Evolutionary conservation across 2,888 invertebrate genomes (phyloP).

Genomic region (Ethmia dodecea): DNA sequence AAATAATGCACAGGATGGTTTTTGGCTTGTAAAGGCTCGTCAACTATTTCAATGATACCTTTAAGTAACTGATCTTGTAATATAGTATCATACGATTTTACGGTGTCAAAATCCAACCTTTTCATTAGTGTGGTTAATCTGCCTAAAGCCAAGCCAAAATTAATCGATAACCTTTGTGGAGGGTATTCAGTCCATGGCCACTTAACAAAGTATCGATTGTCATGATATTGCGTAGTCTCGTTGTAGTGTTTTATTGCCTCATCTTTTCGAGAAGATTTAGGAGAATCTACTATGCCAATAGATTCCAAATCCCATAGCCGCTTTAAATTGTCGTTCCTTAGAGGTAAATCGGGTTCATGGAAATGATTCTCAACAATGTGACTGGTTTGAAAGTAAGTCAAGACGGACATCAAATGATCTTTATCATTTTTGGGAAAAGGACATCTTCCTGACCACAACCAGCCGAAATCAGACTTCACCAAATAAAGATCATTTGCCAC

Average conservation of each 20-base stretch:
- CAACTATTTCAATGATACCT: too few species aligned
- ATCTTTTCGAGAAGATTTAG: neutral
- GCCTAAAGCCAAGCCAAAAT: slow-evolving; percentile 15
- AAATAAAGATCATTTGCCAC: slow-evolving; percentile 15
- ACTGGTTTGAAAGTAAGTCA: slow-evolving; percentile 13
- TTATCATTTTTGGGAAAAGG: neutral
- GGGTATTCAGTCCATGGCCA: slow-evolving; percentile 19
- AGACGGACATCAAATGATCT: slow-evolving; percentile 7
- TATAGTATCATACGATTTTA: too few species aligned
- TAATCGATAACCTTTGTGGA: slow-evolving; percentile 12
- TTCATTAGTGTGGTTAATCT: slow-evolving; percentile 11
- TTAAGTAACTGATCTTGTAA: too few species aligned
- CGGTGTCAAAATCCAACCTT: neutral
- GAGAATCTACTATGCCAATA: slow-evolving; percentile 5
- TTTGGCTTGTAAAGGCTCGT: too few species aligned
- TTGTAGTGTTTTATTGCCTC: slow-evolving; percentile 8
- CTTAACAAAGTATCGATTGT: slow-evolving; percentile 14
- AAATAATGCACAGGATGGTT: too few species aligned
- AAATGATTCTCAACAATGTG: too few species aligned
- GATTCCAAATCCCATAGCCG: slow-evolving; percentile 2
- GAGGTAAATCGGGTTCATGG: slow-evolving; percentile 15
- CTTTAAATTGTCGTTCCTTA: slow-evolving; percentile 9
- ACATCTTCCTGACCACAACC: slow-evolving; percentile 18
- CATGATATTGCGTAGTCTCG: slow-evolving; percentile 8
- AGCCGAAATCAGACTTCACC: slow-evolving; percentile 19